Evolutionary conservation across 2,797 vertebrate species (phyloP).

Genomic region (Enteromius radiatus): DNA sequence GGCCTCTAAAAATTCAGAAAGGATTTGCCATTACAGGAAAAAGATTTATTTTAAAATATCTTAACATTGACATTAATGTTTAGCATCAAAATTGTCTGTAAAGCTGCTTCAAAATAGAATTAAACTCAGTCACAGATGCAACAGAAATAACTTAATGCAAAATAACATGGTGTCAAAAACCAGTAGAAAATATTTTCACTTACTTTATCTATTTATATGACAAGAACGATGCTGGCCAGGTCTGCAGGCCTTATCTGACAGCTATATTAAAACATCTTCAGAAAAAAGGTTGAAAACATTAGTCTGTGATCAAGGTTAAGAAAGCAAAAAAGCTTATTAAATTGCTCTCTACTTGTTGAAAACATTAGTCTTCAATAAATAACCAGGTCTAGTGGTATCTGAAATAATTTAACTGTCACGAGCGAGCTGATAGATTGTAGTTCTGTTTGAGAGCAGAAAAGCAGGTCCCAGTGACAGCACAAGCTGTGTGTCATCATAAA

Average conservation of each 20-base stretch:
- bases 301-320: not conserved
- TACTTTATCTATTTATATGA: not conserved
- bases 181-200: not conserved
- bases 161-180: not conserved
- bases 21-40: too few species aligned
- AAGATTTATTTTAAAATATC: not conserved
- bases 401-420: not conserved
- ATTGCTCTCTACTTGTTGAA: not conserved
- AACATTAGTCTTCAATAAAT: slow-evolving; percentile 18
- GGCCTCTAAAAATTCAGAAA: not conserved
- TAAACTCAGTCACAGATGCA: not conserved
- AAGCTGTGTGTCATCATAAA: slow-evolving; percentile 60
- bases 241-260: not conserved
- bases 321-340: not conserved
- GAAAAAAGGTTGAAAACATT: not conserved
- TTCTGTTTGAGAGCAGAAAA: slow-evolving; percentile 39
- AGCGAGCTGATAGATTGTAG: not conserved
- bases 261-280: not conserved
- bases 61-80: not conserved
- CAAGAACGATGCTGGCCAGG: not conserved
- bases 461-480: slow-evolving; percentile 53
- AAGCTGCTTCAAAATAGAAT: not conserved
- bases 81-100: not conserved
- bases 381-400: not conserved
- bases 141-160: not conserved